Percentiles rank a stretch among this genome's conserved stretches.
Conservation (phyloP, 2,888 invertebrate genomes). For the Sclerodermus sp. region DNA sequence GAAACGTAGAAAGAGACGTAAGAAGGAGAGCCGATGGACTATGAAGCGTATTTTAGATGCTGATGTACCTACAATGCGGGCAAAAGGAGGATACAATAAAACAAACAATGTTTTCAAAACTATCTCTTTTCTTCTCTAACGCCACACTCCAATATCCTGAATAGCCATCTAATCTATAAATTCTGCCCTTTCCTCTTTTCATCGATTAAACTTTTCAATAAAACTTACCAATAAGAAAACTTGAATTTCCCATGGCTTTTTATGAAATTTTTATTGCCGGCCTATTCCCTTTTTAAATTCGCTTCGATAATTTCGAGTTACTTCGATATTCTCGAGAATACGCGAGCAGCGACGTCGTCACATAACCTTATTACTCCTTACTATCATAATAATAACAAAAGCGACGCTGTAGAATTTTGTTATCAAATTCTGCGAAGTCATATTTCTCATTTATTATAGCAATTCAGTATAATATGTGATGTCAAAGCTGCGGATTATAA, state of each 20-base stretch:
- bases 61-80: slow-evolving; percentile 44
- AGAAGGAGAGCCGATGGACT: slow-evolving; percentile 14
- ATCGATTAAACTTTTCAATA: too few species aligned
- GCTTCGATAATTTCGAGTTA: not conserved
- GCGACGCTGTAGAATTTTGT: slow-evolving; percentile 46
- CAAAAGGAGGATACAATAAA: slow-evolving; percentile 51
- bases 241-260: too few species aligned
- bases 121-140: not conserved
- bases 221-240: too few species aligned
- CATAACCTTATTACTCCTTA: slow-evolving; percentile 35
- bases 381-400: slow-evolving; percentile 52
- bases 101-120: slow-evolving; percentile 49
- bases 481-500: slow-evolving; percentile 12
- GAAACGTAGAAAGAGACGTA: slow-evolving; percentile 5
- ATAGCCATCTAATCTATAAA: too few species aligned
- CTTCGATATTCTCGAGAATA: slow-evolving; percentile 3
- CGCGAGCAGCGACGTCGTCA: not conserved
- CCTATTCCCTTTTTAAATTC: not conserved
- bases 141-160: not conserved
- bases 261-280: too few species aligned
- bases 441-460: slow-evolving; percentile 12
- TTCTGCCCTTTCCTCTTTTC: too few species aligned
- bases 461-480: slow-evolving; percentile 25
- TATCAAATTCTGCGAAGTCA: slow-evolving; percentile 32
- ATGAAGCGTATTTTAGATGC: slow-evolving; percentile 28